phyloP scores from a whole-genome alignment of 2,888 invertebrate species.

The Melanophora roralis region DNA sequence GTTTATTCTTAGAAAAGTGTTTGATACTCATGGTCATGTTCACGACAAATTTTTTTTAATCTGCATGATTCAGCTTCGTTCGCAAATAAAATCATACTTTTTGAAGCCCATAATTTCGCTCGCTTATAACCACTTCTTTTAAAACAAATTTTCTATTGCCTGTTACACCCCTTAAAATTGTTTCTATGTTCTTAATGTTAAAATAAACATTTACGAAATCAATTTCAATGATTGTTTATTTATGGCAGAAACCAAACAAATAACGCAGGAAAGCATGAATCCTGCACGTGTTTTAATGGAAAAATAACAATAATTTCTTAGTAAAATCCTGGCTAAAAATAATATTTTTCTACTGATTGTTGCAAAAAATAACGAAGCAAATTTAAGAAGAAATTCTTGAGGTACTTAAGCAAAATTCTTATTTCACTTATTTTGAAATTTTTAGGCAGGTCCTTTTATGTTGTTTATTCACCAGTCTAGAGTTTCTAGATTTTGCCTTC shows the following conservation, averaged over 20 bases:
- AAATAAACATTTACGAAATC: slow-evolving; percentile 8
- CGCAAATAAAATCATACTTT: no score
- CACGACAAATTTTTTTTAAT: no score
- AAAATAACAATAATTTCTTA: neutral
- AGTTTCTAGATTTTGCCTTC: no score
- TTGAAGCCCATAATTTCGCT: no score
- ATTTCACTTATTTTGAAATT: neutral
- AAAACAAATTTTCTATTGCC: neutral
- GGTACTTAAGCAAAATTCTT: neutral
- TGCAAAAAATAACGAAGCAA: neutral
- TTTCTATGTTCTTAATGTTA: no score
- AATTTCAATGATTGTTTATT: slow-evolving; percentile 20
- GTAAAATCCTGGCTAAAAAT: neutral
- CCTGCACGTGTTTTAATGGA: slow-evolving; percentile 3
- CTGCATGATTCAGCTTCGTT: no score
- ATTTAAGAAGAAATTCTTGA: neutral
- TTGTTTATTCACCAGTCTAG: no score
- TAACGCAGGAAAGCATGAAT: neutral
- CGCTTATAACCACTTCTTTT: neutral
- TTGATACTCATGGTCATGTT: no score
- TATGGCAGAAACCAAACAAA: neutral
- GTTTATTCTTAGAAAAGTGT: no score
- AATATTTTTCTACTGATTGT: neutral
- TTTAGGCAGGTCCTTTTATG: no score
- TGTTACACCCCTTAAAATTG: neutral